Base-by-base conservation (phyloP, 2,797 vertebrate genomes). In the Myotis daubentonii region DNA sequence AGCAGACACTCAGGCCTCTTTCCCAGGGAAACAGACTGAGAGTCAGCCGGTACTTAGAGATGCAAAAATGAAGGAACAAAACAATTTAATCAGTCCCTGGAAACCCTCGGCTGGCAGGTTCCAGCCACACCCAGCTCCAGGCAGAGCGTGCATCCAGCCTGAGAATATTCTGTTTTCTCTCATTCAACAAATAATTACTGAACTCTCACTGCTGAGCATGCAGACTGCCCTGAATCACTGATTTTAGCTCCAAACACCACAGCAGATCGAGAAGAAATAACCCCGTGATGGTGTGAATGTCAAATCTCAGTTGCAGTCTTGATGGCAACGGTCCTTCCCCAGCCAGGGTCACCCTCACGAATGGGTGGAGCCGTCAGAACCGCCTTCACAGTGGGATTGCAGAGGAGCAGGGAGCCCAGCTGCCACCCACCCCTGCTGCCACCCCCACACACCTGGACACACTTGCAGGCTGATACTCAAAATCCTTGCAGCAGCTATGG, bases 261-360 rank as follows among this genome's bases (percentile, higher is more conserved):
- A 76, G 47, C 68, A 90, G 66, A 70, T 38, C 17, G 25, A 89
- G 53, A 82, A 94, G 51, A 62, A 94, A 94, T 8, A 79, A 65
- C 72, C 55, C 28, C 0, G 0, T 15, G 33, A 41, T 9, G 13
- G 22, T 2, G 6, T 5, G 13, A 38, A 41, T 1, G 36, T 44
- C 62, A 75, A 30, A 23, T 25, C 78, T 66, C 70, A 81, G 49
- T 4, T 3, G 11, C 19, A 8, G 0, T 55, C 51, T 33, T 57
- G 11, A 84, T 44, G 23, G 25, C 49, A 53, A 25, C 0, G 1
- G 2, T 5, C 62, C 33, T 83, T 38, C 11, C 55, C 62, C 47
- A 20, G 16, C n/a, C 65, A 78, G 51, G 10, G 17, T 47, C 65
- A 47, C 23, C 20, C 44, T 68, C 13, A 4, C 20, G 36, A 1